Evolutionary conservation across 2,113 vertebrate genomes (phyloP), one percentile per base, ranked within the genome.

Genomic region (Barnardius zonarius): DNA sequence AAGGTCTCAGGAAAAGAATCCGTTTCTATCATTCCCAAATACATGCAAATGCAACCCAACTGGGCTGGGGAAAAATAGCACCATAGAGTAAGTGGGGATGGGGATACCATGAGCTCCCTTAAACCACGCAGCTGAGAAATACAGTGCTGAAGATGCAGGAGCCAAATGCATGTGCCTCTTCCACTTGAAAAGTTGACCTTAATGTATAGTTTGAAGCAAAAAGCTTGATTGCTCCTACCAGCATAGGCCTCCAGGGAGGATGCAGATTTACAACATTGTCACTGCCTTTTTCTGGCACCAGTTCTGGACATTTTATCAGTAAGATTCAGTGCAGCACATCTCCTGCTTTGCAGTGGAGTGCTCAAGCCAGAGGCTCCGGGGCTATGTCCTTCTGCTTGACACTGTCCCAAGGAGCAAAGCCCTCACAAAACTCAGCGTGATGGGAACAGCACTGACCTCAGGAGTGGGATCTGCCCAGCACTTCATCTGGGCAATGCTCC

Each of bases 61-160:
- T 0, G 13, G 49, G 39, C 22, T n/a, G n/a, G 10, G 44, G 35
- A 43, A 24, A 20, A 44, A 16, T 1, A 49, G 52, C 61, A 52
- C 10, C 33, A 24, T 2, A 28, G 30, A 76, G 31, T 62, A 49
- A 27, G 63, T 1, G 10, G 64, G 61, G 64, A 33, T 13, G 64
- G 28, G 37, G 64, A 18, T 57, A n/a, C 6, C 79, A 44, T 0
- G 0, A 3, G 22, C 17, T 69, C 25, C 46, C 48, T 20, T 24
- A 49, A 15, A 6, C 39, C 17, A 11, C 1, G 30, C 19, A 17
- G 31, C 15, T 61, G 72, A 63, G 55, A 61, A 49, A 35, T 7
- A 64, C 0, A 1, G 82, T 11, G 24, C 86, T 23, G 69, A 59
- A 44, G 76, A 41, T 0, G 2, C 4, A 0, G 49, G n/a, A 90